Percentiles rank a stretch among this genome's conserved stretches.
Evolutionary conservation across 2,113 vertebrate genomes (phyloP).

Genomic region (Chaenocephalus aceratus): DNA sequence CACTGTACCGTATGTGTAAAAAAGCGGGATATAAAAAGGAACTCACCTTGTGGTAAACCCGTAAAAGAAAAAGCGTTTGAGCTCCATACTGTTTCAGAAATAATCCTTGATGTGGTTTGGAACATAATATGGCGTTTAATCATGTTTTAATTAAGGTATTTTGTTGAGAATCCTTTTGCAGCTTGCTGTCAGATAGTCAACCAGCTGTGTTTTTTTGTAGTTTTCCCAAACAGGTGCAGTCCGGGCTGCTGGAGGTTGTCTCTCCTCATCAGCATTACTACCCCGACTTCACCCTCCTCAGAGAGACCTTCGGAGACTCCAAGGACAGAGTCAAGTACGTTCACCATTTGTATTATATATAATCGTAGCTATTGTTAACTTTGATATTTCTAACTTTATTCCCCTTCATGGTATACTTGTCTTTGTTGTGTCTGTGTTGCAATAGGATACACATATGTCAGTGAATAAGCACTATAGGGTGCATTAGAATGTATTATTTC

Average conservation of each 20-base stretch:
- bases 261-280: slow-evolving; percentile 65
- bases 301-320: slow-evolving; percentile 83
- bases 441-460: neutral
- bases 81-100: too few species aligned
- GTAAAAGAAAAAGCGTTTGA: too few species aligned
- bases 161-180: neutral
- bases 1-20: too few species aligned
- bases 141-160: too few species aligned
- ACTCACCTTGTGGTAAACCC: too few species aligned
- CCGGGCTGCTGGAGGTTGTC: slow-evolving; percentile 65
- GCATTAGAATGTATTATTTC: neutral
- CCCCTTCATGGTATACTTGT: neutral
- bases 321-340: slow-evolving; percentile 86
- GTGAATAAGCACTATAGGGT: neutral
- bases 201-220: slow-evolving; percentile 32
- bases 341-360: neutral
- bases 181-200: neutral
- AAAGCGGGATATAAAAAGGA: too few species aligned
- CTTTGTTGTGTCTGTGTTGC: neutral
- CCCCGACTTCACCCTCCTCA: slow-evolving; percentile 78
- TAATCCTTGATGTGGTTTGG: too few species aligned
- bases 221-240: slow-evolving; percentile 57
- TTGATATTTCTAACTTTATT: neutral
- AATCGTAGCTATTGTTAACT: neutral
- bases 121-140: too few species aligned